Evolutionary conservation across 2,888 invertebrate genomes (phyloP).

Genomic region (Monochamus alternatus): DNA sequence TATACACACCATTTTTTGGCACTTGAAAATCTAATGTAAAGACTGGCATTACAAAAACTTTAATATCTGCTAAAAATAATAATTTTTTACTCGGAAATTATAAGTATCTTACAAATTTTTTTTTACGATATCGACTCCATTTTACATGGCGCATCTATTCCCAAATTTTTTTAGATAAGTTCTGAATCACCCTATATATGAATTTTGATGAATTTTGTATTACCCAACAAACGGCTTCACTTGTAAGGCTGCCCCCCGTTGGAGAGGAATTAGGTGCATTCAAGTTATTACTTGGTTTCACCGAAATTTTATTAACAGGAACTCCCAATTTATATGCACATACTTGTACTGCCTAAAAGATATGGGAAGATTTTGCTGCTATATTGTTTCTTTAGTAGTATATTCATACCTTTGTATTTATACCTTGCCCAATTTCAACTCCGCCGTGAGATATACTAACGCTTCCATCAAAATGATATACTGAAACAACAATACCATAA

Average conservation of each 20-base stretch:
- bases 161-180: too few relatives aligned
- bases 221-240: constrained; percentile 64
- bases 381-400: not conserved
- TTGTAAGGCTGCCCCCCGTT: constrained; percentile 68
- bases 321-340: constrained; percentile 71
- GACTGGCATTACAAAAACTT: too few relatives aligned
- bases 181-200: too few relatives aligned
- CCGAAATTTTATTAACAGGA: constrained; percentile 67
- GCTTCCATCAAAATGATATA: constrained; percentile 81
- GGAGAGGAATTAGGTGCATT: constrained; percentile 66
- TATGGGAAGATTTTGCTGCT: too few relatives aligned
- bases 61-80: too few relatives aligned
- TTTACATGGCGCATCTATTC: too few relatives aligned
- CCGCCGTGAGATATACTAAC: constrained; percentile 82
- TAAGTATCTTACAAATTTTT: too few relatives aligned
- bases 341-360: constrained; percentile 66
- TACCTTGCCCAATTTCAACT: constrained; percentile 86
- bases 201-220: constrained; percentile 21
- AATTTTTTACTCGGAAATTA: too few relatives aligned
- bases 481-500: constrained; percentile 76
- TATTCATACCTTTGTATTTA: constrained; percentile 79
- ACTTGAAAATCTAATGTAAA: too few relatives aligned
- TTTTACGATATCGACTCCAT: too few relatives aligned
- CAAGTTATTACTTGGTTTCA: constrained; percentile 67
- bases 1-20: too few relatives aligned